Percentiles rank a stretch among this genome's conserved stretches.
Evolutionary conservation across 2,888 invertebrate genomes (phyloP).

Genomic region (Arctia plantaginis): DNA sequence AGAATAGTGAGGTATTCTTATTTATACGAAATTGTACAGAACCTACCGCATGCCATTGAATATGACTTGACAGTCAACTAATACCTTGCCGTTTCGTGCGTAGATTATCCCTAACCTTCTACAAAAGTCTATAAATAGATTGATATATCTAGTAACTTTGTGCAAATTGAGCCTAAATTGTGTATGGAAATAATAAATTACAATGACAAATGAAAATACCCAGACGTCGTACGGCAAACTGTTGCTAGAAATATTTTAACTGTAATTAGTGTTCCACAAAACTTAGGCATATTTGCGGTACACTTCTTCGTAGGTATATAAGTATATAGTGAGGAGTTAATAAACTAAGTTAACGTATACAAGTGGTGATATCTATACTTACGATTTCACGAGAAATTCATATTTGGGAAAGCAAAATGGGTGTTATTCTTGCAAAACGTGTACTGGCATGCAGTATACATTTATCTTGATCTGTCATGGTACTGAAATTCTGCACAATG

Average conservation of each 20-base stretch:
- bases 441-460: too few relatives aligned
- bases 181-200: not conserved
- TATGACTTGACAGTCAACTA: not conserved
- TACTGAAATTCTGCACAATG: too few relatives aligned
- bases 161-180: not conserved
- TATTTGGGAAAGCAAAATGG: too few relatives aligned
- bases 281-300: not conserved
- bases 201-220: not conserved
- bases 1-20: too few relatives aligned
- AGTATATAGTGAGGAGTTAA: not conserved
- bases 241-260: not conserved
- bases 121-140: not conserved
- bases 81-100: not conserved
- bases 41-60: not conserved
- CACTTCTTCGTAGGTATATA: not conserved
- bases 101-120: not conserved
- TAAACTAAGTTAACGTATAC: not conserved
- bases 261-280: not conserved
- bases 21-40: not conserved
- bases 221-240: not conserved
- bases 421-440: too few relatives aligned
- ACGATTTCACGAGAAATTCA: too few relatives aligned
- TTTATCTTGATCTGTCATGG: too few relatives aligned
- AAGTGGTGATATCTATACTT: too few relatives aligned
- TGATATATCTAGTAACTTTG: not conserved